Evolutionary conservation across 1,140 invertebrate species (phyloP).

Genomic region (Diorhabda sublineata): DNA sequence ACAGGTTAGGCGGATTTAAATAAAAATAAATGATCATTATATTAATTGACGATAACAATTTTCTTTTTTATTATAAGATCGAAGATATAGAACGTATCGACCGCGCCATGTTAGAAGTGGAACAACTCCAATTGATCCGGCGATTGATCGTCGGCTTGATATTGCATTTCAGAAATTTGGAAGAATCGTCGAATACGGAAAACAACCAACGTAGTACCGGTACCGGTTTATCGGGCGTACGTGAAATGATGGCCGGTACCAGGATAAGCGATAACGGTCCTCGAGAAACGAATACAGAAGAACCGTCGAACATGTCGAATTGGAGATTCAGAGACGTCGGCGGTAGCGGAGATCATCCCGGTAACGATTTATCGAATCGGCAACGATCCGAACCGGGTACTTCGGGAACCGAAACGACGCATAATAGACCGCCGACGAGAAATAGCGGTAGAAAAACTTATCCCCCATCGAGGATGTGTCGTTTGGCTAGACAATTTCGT

Average conservation of each 20-base stretch:
- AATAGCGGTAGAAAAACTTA: constrained; percentile 35
- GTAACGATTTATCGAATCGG: background rate
- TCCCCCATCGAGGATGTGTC: constrained; percentile 38
- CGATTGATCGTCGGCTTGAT: constrained; percentile 62
- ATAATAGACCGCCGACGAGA: constrained; percentile 16
- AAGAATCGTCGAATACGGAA: constrained; percentile 16
- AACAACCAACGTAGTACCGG: constrained; percentile 20
- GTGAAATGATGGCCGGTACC: constrained; percentile 47
- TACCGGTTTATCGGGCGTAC: constrained; percentile 39
- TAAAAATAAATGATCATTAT: no score
- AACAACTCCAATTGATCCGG: constrained; percentile 57
- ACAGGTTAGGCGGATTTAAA: constrained; percentile 21
- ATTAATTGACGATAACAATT: no score
- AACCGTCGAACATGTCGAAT: background rate
- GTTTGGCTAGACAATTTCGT: constrained; percentile 1
- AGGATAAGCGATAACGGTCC: constrained; percentile 45
- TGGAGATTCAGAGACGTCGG: background rate
- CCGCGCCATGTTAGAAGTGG: constrained; percentile 48
- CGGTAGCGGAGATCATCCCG: background rate
- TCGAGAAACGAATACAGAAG: constrained; percentile 34
- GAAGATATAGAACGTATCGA: constrained; percentile 44
- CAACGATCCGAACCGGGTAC: background rate
- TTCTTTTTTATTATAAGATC: constrained; percentile 4
- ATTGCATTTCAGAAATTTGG: constrained; percentile 49
- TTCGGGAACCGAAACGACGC: background rate